Evolutionary conservation across 1,140 invertebrate species (phyloP).

Genomic region (Drosophila orena): DNA sequence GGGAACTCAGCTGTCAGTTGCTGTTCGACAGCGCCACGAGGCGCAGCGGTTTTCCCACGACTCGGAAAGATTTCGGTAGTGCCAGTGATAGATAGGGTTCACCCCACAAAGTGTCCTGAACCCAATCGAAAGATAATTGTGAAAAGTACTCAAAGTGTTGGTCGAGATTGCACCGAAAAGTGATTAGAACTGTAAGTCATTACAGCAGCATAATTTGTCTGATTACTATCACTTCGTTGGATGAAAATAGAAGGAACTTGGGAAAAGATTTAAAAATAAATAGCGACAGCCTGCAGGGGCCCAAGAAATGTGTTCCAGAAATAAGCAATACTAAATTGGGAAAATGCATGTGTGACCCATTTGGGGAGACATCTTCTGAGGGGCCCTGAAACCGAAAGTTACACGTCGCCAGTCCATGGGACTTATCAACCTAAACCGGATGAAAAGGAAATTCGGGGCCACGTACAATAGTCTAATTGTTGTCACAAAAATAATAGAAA

Average conservation of each 20-base stretch:
- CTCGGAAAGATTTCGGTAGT: constrained; percentile 21
- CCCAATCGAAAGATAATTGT: background rate
- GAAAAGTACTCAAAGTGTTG: background rate
- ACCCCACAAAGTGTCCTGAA: constrained; percentile 8
- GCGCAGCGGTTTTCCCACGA: constrained; percentile 39
- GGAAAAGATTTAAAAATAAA: constrained; percentile 43
- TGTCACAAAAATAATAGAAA: constrained; percentile 8
- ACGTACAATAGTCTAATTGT: constrained; percentile 15
- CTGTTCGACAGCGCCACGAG: constrained; percentile 63
- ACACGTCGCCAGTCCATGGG: constrained; percentile 35
- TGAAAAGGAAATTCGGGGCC: constrained; percentile 49
- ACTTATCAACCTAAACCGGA: constrained; percentile 70
- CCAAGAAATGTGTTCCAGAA: constrained; percentile 65
- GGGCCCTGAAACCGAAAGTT: background rate
- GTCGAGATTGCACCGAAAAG: background rate
- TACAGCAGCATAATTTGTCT: background rate
- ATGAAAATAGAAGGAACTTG: constrained; percentile 2
- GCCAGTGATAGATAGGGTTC: constrained; percentile 3
- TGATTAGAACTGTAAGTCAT: constrained; percentile 12
- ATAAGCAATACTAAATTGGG: constrained; percentile 54
- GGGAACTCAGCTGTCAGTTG: constrained; percentile 54
- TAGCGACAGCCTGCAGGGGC: constrained; percentile 32
- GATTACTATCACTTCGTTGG: constrained; percentile 17
- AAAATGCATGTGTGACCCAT: constrained; percentile 22
- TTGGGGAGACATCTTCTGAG: background rate